Conservation (phyloP, 2,797 vertebrate species). For the Yasuhikotakia modesta region DNA sequence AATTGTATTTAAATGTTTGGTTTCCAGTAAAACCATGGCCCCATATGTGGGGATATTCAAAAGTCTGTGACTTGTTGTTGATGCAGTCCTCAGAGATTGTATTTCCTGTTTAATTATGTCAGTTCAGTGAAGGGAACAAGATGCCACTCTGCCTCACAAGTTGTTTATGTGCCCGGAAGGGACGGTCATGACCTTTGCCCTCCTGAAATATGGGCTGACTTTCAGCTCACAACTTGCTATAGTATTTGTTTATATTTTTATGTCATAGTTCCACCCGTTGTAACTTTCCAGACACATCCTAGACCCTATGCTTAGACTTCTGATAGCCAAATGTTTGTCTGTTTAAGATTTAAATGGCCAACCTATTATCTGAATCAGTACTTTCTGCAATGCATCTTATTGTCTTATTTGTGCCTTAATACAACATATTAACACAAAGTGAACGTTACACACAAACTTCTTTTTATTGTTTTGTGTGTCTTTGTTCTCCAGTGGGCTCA, state of each 20-base stretch:
- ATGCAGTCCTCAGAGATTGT: not conserved
- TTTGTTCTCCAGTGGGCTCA: slow-evolving; percentile 85
- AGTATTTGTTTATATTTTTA: slow-evolving; percentile 55
- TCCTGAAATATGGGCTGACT: slow-evolving; percentile 43
- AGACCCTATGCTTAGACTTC: slow-evolving; percentile 33
- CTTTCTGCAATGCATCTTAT: not conserved
- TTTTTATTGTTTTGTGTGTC: slow-evolving; percentile 12
- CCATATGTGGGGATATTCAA: too few species aligned
- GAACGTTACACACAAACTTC: not conserved
- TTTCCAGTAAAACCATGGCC: not conserved
- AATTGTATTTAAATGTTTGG: not conserved
- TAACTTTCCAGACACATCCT: slow-evolving; percentile 34
- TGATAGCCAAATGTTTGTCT: slow-evolving; percentile 1
- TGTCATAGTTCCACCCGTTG: slow-evolving; percentile 31
- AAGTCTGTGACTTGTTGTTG: not conserved
- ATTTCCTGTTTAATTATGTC: slow-evolving; percentile 7
- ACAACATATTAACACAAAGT: not conserved
- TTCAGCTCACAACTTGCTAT: slow-evolving; percentile 41
- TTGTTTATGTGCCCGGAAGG: slow-evolving; percentile 53
- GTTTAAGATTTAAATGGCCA: not conserved
- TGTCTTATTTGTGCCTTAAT: not conserved
- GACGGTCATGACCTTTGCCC: slow-evolving; percentile 47
- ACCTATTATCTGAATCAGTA: not conserved
- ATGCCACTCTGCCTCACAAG: slow-evolving; percentile 40
- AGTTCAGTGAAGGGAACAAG: slow-evolving; percentile 34